Base-by-base conservation (phyloP, 2,888 invertebrate genomes). In the Griposia aprilina region DNA sequence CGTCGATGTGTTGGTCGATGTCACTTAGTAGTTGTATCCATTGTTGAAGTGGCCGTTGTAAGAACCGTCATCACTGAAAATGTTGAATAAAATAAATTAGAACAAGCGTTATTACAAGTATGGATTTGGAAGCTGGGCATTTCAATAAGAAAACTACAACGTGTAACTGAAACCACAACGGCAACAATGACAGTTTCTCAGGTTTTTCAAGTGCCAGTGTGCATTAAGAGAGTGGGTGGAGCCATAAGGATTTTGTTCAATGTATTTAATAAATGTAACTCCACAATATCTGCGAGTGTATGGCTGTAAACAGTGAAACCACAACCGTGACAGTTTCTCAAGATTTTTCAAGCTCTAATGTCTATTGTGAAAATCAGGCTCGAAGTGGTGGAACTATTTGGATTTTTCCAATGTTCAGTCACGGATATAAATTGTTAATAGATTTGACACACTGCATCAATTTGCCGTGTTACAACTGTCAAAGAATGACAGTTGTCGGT, bases 1-100 rank as follows among this genome's bases (percentile, higher is more conserved):
- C 20, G 76, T 70, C 30, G 50, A 68, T 59, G 62, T 82, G 63
- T 77, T 50, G 10, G 66, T 78, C 59, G 30, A 30, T 7, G 36
- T 17, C 75, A 76, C 10, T 89, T 76, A 92, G 87, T 91, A 93
- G 82, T 90, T 89, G 84, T 94, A 92, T 26, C 92, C 90, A 67
- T 90, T 86, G 88, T 92, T 90, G 87, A 92, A 91, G 65, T 87
- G 83, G 4, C 91, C 87, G 83, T 92, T 90, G 91, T 94, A 93
- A 6, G 91, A 86, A 23, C 92, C 93, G 20, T 90, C 91, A 4
- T 89, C 90, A 17, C 93, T 94, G 90, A n/a, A 90, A 89, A 86
- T 70, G n/a, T 76, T 59, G 78, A 79, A 75, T 72, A 20, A 80
- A 78, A 55, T 41, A 15, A 50, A 52, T 59, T 2, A 80, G 23